phyloP scores from a whole-genome alignment of 2,113 vertebrate genomes.

The Stictonetta naevosa region DNA sequence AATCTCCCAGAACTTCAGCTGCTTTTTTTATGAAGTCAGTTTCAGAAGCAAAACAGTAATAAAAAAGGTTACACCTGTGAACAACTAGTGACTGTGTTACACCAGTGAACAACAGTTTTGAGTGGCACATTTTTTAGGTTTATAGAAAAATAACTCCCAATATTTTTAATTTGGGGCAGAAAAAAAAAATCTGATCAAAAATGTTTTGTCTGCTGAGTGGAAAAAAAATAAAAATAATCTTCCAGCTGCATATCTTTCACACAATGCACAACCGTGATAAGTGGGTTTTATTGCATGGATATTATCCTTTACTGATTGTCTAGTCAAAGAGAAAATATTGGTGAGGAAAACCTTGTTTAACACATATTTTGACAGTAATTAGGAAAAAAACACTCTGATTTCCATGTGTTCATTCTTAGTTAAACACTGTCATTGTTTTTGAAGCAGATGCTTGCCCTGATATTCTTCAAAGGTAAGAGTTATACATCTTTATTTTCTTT shows the following conservation, averaged over 20 bases:
- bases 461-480: not conserved
- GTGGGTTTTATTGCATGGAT: not conserved
- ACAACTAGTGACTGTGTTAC: no score
- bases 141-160: not conserved
- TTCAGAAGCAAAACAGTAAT: not conserved
- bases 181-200: not conserved
- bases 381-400: not conserved
- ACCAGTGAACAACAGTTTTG: no score
- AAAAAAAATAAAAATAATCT: not conserved
- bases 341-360: not conserved
- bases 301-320: constrained; percentile 20
- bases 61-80: not conserved
- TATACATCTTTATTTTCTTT: not conserved
- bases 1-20: not conserved
- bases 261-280: not conserved
- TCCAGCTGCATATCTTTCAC: not conserved
- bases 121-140: not conserved
- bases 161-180: constrained; percentile 1
- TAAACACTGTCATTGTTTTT: constrained; percentile 20
- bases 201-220: not conserved
- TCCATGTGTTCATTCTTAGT: not conserved
- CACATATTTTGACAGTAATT: constrained; percentile 37
- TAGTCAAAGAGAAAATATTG: constrained; percentile 22
- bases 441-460: constrained; percentile 6
- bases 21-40: not conserved